A percentile compares a stretch with the other conserved stretches of the same genome.
Conservation (phyloP, 2,797 vertebrate genomes). For the Esox lucius region DNA sequence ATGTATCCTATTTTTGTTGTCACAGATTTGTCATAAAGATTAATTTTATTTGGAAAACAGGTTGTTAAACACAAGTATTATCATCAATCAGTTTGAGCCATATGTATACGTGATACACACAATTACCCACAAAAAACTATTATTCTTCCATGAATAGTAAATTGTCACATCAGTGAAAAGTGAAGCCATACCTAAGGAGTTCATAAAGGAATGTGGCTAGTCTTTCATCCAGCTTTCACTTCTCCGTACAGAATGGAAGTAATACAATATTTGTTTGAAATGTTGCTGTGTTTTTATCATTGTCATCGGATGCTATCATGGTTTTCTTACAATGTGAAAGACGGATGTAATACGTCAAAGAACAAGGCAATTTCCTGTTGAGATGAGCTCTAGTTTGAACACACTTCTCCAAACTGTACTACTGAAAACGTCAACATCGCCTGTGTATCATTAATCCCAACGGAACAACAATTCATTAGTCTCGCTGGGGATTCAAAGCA, state of each 20-base stretch:
- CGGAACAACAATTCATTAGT: slow-evolving; percentile 42
- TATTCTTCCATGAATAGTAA: not conserved
- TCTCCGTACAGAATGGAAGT: not conserved
- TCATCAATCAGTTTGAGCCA: not conserved
- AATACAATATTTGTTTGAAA: not conserved
- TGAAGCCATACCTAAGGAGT: not conserved
- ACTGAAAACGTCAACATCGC: slow-evolving; percentile 1
- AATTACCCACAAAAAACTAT: not conserved
- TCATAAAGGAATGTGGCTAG: not conserved
- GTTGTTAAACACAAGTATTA: not conserved
- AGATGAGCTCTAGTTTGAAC: not conserved
- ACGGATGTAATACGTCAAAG: not conserved
- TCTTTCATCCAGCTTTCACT: not conserved
- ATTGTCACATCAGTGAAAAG: not conserved
- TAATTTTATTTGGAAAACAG: no score
- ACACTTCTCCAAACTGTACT: not conserved
- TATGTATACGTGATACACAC: not conserved
- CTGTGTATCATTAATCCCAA: slow-evolving; percentile 36
- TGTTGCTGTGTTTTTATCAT: not conserved
- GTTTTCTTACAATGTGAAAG: slow-evolving; percentile 20
- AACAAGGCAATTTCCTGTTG: slow-evolving; percentile 3
- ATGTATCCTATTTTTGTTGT: no score
- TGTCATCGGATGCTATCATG: slow-evolving; percentile 7
- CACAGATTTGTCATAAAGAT: no score
- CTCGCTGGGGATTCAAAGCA: slow-evolving; percentile 46